These are phyloP conservation scores for Tyrophagus putrescentiae DNA, from an alignment of 1,140 invertebrate genomes.

Conservation along the genomic window DNA sequence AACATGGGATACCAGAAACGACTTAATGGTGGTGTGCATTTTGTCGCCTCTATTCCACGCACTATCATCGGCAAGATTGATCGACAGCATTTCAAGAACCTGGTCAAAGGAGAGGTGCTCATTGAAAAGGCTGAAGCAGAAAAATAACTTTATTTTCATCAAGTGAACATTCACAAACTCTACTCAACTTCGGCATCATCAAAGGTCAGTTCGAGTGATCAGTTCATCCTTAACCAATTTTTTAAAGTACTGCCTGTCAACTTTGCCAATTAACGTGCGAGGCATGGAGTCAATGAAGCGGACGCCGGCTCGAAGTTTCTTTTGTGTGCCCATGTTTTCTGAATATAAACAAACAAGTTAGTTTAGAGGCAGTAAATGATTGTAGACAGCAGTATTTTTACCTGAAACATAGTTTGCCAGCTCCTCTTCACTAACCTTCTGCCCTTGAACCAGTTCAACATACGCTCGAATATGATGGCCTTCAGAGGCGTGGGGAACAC, in stretches of 20 bases:
- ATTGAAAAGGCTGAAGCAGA: not conserved
- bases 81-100: slow-evolving; percentile 16
- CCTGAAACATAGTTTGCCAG: not conserved
- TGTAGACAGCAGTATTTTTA: not conserved
- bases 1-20: slow-evolving; percentile 15
- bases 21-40: slow-evolving; percentile 7
- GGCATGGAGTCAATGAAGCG: not conserved
- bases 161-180: not conserved
- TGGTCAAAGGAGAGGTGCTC: not conserved
- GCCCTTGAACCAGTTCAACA: not conserved
- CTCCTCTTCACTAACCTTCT: not conserved
- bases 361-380: not conserved
- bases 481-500: not conserved
- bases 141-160: not conserved
- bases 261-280: not conserved
- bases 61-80: slow-evolving; percentile 19
- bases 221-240: slow-evolving; percentile 5
- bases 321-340: not conserved
- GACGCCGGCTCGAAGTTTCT: not conserved
- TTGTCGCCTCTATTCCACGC: slow-evolving; percentile 7
- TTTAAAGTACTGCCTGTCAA: slow-evolving; percentile 4
- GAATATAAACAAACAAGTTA: not conserved
- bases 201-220: no score
- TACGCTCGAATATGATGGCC: not conserved
- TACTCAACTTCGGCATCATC: no score